A percentile compares a stretch with the other conserved stretches of the same genome.
phyloP scores from a whole-genome alignment of 2,888 invertebrate genomes.

The Ectemnius cavifrons region DNA sequence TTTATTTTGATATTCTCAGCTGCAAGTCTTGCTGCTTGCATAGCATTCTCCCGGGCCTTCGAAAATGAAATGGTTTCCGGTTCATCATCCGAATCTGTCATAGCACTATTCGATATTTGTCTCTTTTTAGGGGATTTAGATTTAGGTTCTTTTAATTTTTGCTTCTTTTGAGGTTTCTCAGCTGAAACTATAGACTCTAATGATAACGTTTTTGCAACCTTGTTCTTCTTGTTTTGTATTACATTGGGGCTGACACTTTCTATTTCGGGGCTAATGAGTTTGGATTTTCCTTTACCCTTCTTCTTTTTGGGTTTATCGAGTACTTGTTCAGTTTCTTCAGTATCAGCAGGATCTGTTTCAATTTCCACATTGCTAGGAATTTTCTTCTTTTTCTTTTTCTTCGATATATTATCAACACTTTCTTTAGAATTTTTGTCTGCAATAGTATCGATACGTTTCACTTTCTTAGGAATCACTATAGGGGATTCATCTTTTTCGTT shows the following conservation, averaged over 20 bases:
- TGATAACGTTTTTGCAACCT: not conserved
- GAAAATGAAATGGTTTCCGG: conserved; percentile 17
- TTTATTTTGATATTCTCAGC: conserved; percentile 15
- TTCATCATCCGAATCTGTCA: conserved; percentile 10
- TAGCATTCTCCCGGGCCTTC: conserved; percentile 23
- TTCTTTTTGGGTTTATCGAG: not conserved
- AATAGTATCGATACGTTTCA: not conserved
- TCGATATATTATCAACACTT: conserved; percentile 13
- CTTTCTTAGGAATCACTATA: too few relatives aligned
- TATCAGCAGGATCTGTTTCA: not conserved
- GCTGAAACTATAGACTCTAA: not conserved
- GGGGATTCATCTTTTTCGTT: not conserved
- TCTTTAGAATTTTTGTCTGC: conserved; percentile 24
- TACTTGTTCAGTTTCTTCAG: not conserved
- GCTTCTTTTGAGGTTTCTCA: conserved; percentile 10
- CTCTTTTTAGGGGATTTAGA: not conserved
- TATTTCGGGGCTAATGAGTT: not conserved
- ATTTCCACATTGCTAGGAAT: not conserved
- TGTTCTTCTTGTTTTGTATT: conserved; percentile 18
- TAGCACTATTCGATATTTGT: not conserved
- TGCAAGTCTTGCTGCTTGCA: conserved; percentile 12
- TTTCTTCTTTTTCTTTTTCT: conserved; percentile 34
- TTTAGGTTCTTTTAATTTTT: not conserved
- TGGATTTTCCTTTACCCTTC: not conserved
- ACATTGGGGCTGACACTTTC: not conserved